phyloP scores from a whole-genome alignment of 1,140 invertebrate genomes.

The Odontomachus brunneus region DNA sequence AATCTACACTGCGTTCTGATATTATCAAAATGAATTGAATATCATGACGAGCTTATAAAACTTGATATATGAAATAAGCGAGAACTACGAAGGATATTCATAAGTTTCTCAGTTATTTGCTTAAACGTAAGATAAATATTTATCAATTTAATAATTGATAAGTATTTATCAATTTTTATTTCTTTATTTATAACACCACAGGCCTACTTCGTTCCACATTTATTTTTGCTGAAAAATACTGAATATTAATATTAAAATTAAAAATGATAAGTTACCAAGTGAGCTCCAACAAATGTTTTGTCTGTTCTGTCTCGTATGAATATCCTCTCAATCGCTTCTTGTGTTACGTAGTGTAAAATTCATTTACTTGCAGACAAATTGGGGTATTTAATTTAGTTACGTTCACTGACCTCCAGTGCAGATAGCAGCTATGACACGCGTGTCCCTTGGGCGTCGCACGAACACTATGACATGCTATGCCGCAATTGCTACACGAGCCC shows the following conservation, averaged over 20 bases:
- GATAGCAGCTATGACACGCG: conserved; percentile 92
- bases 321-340: conserved; percentile 51
- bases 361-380: conserved; percentile 28
- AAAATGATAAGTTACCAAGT: background rate
- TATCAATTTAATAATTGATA: too few relatives aligned
- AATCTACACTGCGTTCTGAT: conserved; percentile 48
- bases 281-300: background rate
- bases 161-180: background rate
- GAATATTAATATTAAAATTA: background rate
- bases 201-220: background rate
- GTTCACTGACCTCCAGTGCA: conserved; percentile 91
- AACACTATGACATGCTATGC: conserved; percentile 89
- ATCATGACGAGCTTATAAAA: conserved; percentile 7
- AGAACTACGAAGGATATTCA: conserved; percentile 47
- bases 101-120: background rate
- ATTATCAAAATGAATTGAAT: conserved; percentile 15
- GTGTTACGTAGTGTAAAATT: conserved; percentile 24
- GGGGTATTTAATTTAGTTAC: conserved; percentile 69
- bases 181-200: too few relatives aligned
- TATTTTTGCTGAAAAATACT: background rate
- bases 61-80: background rate
- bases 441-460: conserved; percentile 91
- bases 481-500: conserved; percentile 91
- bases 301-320: conserved; percentile 46
- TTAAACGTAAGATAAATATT: too few relatives aligned